Conservation (phyloP, 1,140 invertebrate genomes). For the Drosophila parabipectinata region DNA sequence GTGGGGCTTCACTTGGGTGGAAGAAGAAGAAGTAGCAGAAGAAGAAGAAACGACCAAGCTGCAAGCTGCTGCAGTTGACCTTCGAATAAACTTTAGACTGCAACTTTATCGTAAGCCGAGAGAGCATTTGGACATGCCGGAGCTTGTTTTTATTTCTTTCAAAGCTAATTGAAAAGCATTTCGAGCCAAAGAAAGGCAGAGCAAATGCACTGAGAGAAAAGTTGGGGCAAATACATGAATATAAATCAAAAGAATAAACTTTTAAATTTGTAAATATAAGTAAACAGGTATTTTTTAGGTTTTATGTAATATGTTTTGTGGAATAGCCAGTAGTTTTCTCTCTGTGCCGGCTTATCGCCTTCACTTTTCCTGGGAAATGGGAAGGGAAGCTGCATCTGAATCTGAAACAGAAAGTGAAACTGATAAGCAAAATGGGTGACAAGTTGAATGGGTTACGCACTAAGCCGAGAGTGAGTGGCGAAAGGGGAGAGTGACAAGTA, state of each 20-base stretch:
- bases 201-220: neutral
- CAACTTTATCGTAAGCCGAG: constrained; percentile 21
- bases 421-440: constrained; percentile 70
- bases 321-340: neutral
- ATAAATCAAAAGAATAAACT: neutral
- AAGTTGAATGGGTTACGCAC: constrained; percentile 77
- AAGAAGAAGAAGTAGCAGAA: constrained; percentile 9
- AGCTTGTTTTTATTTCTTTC: constrained; percentile 12
- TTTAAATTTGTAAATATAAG: neutral
- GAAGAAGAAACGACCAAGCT: constrained; percentile 5
- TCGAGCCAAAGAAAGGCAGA: neutral
- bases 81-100: constrained; percentile 33
- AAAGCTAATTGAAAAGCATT: constrained; percentile 37
- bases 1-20: constrained; percentile 29
- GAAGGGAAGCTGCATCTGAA: constrained; percentile 27
- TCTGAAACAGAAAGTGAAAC: constrained; percentile 47
- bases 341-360: constrained; percentile 19
- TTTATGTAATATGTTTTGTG: neutral
- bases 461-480: constrained; percentile 8
- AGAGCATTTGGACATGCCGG: constrained; percentile 27
- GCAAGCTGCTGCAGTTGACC: constrained; percentile 35
- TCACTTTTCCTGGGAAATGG: constrained; percentile 9
- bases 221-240: too few species aligned
- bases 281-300: too few species aligned
- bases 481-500: neutral